Evolutionary conservation across 2,797 vertebrate species (phyloP).

Genomic region (Danionella dracula): DNA sequence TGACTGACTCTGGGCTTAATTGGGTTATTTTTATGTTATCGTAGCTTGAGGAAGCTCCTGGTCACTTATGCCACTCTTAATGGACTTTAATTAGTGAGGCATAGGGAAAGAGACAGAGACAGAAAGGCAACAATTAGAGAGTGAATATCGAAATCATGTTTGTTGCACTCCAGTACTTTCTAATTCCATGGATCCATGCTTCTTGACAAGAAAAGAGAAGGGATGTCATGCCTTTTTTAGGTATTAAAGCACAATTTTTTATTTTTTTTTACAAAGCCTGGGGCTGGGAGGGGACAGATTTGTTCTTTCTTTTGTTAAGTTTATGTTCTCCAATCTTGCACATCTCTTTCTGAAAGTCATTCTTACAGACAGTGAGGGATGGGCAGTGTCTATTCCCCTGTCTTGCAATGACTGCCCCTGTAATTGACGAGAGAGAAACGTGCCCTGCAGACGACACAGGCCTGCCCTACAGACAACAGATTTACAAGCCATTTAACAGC

Average conservation of each 20-base stretch:
- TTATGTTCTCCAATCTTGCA: background rate
- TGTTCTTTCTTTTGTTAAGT: background rate
- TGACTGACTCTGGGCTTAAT: conserved; percentile 57
- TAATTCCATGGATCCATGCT: conserved; percentile 29
- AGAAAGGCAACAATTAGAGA: conserved; percentile 36
- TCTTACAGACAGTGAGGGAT: conserved; percentile 33
- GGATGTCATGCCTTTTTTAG: background rate
- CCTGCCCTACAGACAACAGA: conserved; percentile 10
- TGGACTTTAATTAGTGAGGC: conserved; percentile 64
- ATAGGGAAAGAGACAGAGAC: conserved; percentile 15
- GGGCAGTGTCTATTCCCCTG: conserved; percentile 36
- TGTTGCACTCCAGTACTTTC: conserved; percentile 32
- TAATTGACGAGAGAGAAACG: conserved; percentile 44
- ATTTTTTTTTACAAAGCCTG: background rate
- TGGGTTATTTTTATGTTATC: conserved; percentile 61
- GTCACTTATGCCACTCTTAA: conserved; percentile 62
- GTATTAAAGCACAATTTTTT: background rate
- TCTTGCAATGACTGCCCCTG: conserved; percentile 27
- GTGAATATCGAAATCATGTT: conserved; percentile 51
- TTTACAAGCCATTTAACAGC: conserved; percentile 42
- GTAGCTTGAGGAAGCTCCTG: conserved; percentile 53
- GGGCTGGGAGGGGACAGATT: background rate
- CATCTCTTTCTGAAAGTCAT: conserved; percentile 2
- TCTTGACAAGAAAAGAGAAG: conserved; percentile 7
- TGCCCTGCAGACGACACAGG: conserved; percentile 32